Base-by-base conservation (phyloP, 2,888 invertebrate genomes). In the Drosophila villosipedis region DNA sequence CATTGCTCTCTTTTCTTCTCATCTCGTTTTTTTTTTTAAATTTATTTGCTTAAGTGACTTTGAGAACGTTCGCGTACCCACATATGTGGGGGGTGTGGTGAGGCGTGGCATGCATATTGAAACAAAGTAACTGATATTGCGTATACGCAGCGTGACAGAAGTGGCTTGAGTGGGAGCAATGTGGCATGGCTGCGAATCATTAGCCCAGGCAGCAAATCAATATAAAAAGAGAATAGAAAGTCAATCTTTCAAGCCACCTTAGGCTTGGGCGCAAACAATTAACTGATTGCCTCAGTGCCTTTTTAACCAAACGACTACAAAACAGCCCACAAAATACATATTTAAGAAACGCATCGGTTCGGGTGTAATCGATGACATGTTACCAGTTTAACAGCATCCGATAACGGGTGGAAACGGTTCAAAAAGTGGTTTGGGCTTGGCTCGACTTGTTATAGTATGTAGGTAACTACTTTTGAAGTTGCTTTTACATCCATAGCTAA, bases 1-100 rank as follows among this genome's bases (percentile, higher is more conserved):
- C 22, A 39, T n/a, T 64, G 54, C 67, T 71, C 59, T 41, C 35
- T 62, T 68, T 47, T 33, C 25, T 28, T 61, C 37, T 57, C 35
- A 25, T 33, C 47, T 62, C 25, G 28, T 30, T 64, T 47, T 57
- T 65, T 60, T 61, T 68, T 54, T 61, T 65, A 76, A 87, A 87
- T 89, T 80, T 85, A 89, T 85, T 85, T 85, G 84, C 88, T 87
- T 87, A 89, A 85, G 85, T 85, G 90, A 85, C 88, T 85, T 80
- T 84, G 74, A 64, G 82, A 47, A 47, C 16, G 16, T 70, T 67
- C 54, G 47, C 25, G 33, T 30, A 30, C 37, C 62, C 64, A 54
- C 69, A 60, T 65, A 58, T 70, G 67, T 62, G 67, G 64, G 64
- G 69, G 70, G 73, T 59, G 70, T 61, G 64, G 9, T 55, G 60